Base-by-base conservation (phyloP, 37 sponge, comb jelly and placozoan species). In the Ephydatia muelleri region DNA sequence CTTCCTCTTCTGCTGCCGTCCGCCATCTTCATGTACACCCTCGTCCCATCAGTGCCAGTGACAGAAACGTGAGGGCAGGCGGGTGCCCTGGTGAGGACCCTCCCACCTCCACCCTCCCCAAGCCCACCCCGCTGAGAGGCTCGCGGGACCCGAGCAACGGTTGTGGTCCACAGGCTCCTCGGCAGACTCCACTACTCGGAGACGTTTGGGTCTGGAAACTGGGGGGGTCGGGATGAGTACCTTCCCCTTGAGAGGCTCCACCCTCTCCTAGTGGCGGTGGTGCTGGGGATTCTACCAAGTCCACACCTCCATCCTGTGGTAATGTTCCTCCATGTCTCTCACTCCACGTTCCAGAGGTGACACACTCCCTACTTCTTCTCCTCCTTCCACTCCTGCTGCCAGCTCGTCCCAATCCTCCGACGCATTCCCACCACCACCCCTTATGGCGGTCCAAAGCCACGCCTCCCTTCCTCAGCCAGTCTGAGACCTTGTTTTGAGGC, bases 21-120 rank as follows among this genome's bases (percentile, higher is more conserved):
- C 65, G 67, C 65, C 43, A 90, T 31, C 67, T 82, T 68, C 32
- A 93, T 70, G 78, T 90, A 93, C 9, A 93, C 91, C 19, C 94
- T 34, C 5, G 9, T 29, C 16, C 94, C 94, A 74, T 87, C 82
- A 34, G 84, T 86, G 16, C 85, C 76, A 6, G 94, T 93, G 19
- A 93, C 80, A 57, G 94, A 70, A 28, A 93, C 28, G 47, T 86
- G 81, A 8, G 87, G 75, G 25, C 93, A 76, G 9, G 83, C 69
- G 30, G 93, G 93, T 19, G 81, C 87, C 22, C 90, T 73, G n/a
- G 22, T 72, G 28, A 85, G 80, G 25, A 93, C 88, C 29, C 88
- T 76, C 39, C 82, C 75, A 38, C 88, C 72, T 36, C 57, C 27
- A 48, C 25, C 65, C 26, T 73, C 71, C 29, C 26, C 72, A 70